A percentile compares a stretch with the other conserved stretches of the same genome.
Conservation (phyloP, 2,113 vertebrate species). For the Xenopus tropicalis region UCB_Xtro_10.0 CM004452.2:30180001-30180500, state of each 20-base stretch:
- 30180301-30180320: conserved; percentile 50
- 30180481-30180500: conserved; percentile 68
- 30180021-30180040: too few relatives aligned
- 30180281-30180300: conserved; percentile 16
- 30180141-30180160: too few relatives aligned
- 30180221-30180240: conserved; percentile 42
- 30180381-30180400: background rate
- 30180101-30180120: too few relatives aligned
- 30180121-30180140: too few relatives aligned
- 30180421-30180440: conserved; percentile 62
- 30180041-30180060: too few relatives aligned
- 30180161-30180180: background rate
- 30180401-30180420: conserved; percentile 47
- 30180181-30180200: conserved; percentile 21
- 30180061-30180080: too few relatives aligned
- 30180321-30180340: conserved; percentile 51
- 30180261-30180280: conserved; percentile 43
- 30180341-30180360: conserved; percentile 62
- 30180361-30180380: conserved; percentile 48
- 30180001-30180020: too few relatives aligned
- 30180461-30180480: conserved; percentile 60
- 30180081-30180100: too few relatives aligned
- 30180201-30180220: conserved; percentile 34
- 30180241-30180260: conserved; percentile 39
- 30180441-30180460: conserved; percentile 49